Base-by-base conservation (phyloP, 2,797 vertebrate genomes). In the Poecilia velifera region DNA sequence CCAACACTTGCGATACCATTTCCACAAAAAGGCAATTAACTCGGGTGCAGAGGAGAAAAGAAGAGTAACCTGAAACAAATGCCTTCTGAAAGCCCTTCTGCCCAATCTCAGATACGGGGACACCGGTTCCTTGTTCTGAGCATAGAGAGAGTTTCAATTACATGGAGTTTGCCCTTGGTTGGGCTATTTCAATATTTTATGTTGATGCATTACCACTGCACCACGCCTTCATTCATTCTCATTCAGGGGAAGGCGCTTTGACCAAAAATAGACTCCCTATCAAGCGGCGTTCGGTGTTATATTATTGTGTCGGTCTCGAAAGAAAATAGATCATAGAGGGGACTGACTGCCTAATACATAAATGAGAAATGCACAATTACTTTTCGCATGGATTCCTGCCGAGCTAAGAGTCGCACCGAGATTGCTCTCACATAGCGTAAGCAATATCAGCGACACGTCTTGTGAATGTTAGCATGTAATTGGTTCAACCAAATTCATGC, bases 121-220 rank as follows among this genome's bases (percentile, higher is more conserved):
- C 94, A 93, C 91, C 82, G 84, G 89, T 91, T 91, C 91, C 90
- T 93, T 90, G 93, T 95, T 95, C 93, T 88, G 87, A 88, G 93
- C 77, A 92, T 89, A 92, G 88, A 92, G 88, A 92, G 86, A 89
- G 92, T 94, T 96, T 95, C 95, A 95, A 95, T 95, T 95, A 95
- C 94, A 95, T 90, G 92, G 92, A 92, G 93, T 93, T 93, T 93
- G 93, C 93, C 93, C 94, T 94, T 94, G 93, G 91, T 89, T 87
- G 91, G 90, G 92, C 92, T 92, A 94, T 95, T 95, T 95, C 94
- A 94, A 95, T 96, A 96, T 94, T 95, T 95, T 94, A 95, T 95
- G 92, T 92, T 93, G 93, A 95, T 94, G 89, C 93, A 93, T 94
- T 95, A 94, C 92, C 91, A 86, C 90, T 85, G 86, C 91, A 90